Base-by-base conservation (phyloP, 2,888 invertebrate species). In the Mythimna ferrago region DNA sequence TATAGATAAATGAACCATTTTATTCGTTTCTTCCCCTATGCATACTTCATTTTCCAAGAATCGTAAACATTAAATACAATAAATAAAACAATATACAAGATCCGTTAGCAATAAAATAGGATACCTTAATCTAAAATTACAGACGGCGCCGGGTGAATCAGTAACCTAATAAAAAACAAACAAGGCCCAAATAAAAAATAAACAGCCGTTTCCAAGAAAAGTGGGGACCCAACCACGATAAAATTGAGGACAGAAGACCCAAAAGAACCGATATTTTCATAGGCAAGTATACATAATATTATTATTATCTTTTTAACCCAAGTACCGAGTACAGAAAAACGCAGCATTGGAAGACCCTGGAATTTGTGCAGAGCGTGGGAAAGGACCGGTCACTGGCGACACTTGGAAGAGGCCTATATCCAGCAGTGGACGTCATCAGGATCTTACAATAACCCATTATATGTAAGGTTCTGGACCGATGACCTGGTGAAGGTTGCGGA, bases 141-240 rank as follows among this genome's bases (percentile, higher is more conserved):
- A 74, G 70, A 48, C 70, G 62, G 79, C 58, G 60, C 64, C 74
- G 67, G 54, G 82, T 84, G 73, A 82, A 82, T 84, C 82, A 84
- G 75, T 77, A 82, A 65, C 79, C 62, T 84, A 84, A 84, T 84
- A 84, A 84, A 84, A 84, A 60, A 80, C 75, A 81, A 82, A 84
- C 82, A 84, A 71, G 65, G 56, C 57, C 61, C 57, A 71, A 81
- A 84, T 76, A 84, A 76, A 83, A 81, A 81, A 81, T 79, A 83
- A 84, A 82, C 77, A 84, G 26, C 53, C 70, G 26, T 26, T 61
- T 9, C 60, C 61, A 60, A 69, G 68, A 80, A 73, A 75, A 71
- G 58, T 72, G 26, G 53, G 48, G 54, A 61, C 60, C 38, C 53
- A 54, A 38, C 60, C 66, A 76, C 16, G 7, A 58, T n/a, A 63